A percentile compares a stretch with the other conserved stretches of the same genome.
These are phyloP conservation scores for Molanna angustata DNA, from an alignment of 2,888 invertebrate genomes.

Conservation along the genomic window DNA sequence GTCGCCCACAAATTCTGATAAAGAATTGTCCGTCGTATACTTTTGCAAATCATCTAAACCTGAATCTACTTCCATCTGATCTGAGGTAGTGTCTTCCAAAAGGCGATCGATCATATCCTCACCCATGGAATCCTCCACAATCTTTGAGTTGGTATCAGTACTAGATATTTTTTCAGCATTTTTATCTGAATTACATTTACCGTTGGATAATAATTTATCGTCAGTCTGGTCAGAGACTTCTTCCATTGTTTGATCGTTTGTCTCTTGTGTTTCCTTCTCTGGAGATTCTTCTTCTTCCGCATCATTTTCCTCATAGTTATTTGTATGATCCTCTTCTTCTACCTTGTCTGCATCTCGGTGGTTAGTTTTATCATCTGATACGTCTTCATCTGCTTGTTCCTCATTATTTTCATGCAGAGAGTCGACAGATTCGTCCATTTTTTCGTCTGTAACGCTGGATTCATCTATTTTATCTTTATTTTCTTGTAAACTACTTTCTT, in stretches of 20 bases:
- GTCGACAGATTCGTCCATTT: neutral
- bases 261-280: conserved; percentile 1
- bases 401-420: neutral
- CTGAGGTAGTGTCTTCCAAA: conserved; percentile 37
- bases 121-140: conserved; percentile 41
- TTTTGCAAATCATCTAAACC: conserved; percentile 11
- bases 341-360: neutral
- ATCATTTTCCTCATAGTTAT: neutral
- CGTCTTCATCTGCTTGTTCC: neutral
- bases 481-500: neutral
- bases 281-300: neutral
- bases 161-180: conserved; percentile 3
- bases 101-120: conserved; percentile 45
- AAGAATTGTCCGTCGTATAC: conserved; percentile 3
- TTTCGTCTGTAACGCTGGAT: conserved; percentile 3
- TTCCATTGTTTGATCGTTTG: neutral
- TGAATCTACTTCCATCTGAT: conserved; percentile 9
- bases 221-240: neutral
- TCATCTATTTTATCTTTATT: conserved; percentile 1
- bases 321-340: neutral
- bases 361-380: neutral
- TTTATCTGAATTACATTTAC: conserved; percentile 12
- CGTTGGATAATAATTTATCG: conserved; percentile 11
- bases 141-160: neutral
- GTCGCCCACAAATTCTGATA: conserved; percentile 3